These are phyloP conservation scores for Oceanodroma leucorhoa DNA, from an alignment of 2,797 vertebrate species.

Conservation along the genomic window DNA sequence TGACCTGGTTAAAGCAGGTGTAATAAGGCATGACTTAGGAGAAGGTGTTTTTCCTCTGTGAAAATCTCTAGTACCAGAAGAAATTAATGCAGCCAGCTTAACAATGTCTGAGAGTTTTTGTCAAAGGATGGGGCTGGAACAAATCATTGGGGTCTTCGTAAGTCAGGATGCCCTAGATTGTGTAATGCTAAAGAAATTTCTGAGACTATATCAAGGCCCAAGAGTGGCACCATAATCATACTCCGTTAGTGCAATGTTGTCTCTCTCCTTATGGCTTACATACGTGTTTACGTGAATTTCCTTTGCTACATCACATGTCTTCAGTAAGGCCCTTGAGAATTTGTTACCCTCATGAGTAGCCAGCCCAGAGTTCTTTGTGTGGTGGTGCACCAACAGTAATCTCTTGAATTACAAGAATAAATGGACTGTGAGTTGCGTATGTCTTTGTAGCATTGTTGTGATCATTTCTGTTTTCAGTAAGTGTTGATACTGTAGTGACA, in stretches of 20 bases:
- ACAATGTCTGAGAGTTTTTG: background rate
- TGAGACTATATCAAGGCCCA: background rate
- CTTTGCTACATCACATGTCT: background rate
- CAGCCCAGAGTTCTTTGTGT: background rate
- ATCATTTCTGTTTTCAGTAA: background rate
- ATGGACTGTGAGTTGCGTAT: background rate
- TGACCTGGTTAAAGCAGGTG: background rate
- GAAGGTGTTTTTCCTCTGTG: background rate
- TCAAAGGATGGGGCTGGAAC: background rate
- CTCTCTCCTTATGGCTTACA: background rate
- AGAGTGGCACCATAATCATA: background rate
- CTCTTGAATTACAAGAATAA: background rate
- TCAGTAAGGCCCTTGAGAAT: background rate
- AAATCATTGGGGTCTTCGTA: background rate
- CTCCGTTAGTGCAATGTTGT: fast-evolving
- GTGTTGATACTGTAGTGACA: background rate
- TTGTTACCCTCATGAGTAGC: background rate
- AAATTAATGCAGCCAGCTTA: background rate
- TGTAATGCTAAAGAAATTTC: background rate
- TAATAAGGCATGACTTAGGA: background rate
- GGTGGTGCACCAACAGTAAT: background rate
- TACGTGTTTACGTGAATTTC: fast-evolving
- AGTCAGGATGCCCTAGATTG: background rate
- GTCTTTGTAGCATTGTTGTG: background rate
- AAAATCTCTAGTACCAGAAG: background rate